Base-by-base conservation (phyloP, 1,140 invertebrate genomes). In the Zaprionus ornatus region DNA sequence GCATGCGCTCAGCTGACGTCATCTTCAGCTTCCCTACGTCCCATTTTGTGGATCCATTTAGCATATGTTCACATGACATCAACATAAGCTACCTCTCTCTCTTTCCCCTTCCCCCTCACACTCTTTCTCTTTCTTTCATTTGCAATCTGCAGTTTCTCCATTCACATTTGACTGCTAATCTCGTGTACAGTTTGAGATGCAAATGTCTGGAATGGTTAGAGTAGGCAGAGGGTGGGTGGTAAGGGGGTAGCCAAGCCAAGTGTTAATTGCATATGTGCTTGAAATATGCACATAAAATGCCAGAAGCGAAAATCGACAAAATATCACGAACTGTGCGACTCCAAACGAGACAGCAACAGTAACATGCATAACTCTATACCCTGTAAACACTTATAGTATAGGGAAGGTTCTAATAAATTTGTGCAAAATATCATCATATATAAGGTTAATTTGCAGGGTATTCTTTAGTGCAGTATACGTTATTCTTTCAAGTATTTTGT, bases 271-370 rank as follows among this genome's bases (percentile, higher is more conserved):
- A 77, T 37, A 37, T 73, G 52, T 35, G 65, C 45, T 63, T 63
- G 60, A 84, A 78, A 86, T 70, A 83, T 80, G 84, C 73, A 64
- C 77, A 76, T 54, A 60, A 65, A 83, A 71, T 74, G 61, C 35
- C 35, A 85, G 32, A 50, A 55, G 35, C 68, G 48, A 80, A 83
- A 85, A 85, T 74, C 68, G 55, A 54, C 35, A 74, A 76, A 88
- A 86, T 88, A 88, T 80, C 83, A 86, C 83, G 84, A 88, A 83
- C 80, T 57, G 64, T 66, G 17, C 59, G 72, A 77, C 62, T 35
- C 62, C 37, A 65, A 40, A 48, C 55, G 50, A 60, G 50, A 60
- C 55, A 52, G 29, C 60, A 64, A 67, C 45, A 83, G 62, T 55
- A 78, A 74, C 45, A 74, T 61, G 72, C 75, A 80, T 63, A 37